Conservation (phyloP, 1,140 invertebrate species). For the Helicoverpa zea region DNA sequence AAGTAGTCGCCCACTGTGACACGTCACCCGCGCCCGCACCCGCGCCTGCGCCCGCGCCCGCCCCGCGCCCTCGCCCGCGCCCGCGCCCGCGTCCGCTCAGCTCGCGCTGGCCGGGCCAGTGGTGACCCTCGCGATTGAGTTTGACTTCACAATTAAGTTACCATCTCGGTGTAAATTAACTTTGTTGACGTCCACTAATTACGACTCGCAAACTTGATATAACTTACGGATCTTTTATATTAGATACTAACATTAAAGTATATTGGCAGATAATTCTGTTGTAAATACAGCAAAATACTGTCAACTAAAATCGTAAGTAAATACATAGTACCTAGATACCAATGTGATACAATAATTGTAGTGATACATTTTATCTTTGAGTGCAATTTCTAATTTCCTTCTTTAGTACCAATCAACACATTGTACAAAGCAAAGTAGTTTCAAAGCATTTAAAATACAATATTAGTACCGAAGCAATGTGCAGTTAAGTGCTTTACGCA, state of each 20-base stretch:
- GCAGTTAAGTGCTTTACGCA: background rate
- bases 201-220: background rate
- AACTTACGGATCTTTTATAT: background rate
- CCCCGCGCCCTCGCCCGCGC: background rate
- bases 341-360: too few relatives aligned
- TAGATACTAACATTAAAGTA: background rate
- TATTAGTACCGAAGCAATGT: background rate
- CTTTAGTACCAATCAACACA: too few relatives aligned
- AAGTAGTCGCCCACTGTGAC: too few relatives aligned
- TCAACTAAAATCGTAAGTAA: too few relatives aligned
- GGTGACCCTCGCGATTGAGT: constrained; percentile 4
- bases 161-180: constrained; percentile 21
- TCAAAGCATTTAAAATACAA: background rate
- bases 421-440: too few relatives aligned
- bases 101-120: background rate
- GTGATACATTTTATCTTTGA: too few relatives aligned
- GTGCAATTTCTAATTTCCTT: too few relatives aligned
- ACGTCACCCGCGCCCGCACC: too few relatives aligned
- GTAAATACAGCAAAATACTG: too few relatives aligned
- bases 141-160: constrained; percentile 26
- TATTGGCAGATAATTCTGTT: too few relatives aligned
- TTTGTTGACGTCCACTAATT: constrained; percentile 23
- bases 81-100: background rate
- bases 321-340: too few relatives aligned
- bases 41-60: too few relatives aligned